Base-by-base conservation (phyloP, 2,113 vertebrate genomes). In the Corythornis vintsioides region DNA sequence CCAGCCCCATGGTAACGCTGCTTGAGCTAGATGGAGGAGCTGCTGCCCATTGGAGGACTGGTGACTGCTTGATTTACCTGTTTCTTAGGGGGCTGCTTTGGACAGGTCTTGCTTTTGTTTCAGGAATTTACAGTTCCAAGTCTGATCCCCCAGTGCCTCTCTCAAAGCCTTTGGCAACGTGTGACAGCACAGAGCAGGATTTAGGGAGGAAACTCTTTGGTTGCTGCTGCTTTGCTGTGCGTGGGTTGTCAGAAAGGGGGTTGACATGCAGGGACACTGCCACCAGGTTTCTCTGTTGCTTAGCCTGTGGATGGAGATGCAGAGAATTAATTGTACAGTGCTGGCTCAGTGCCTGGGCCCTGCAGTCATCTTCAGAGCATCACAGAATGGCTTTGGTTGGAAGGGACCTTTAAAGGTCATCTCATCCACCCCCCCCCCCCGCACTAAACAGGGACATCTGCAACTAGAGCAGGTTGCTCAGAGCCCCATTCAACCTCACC, bases 241-340 rank as follows among this genome's bases (percentile, higher is more conserved):
- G 47, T 50, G 60, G 10, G 47, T 60, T 67, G 33, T 61, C 21
- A 55, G 31, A 29, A 75, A 38, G 53, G 40, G 25, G 6, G 15
- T 5, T 86, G 59, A 53, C 11, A 7, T 10, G 28, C 59, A 52
- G 43, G 29, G 38, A 48, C 45, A 17, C n/a, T n/a, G 53, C n/a
- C 53, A 29, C 26, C 14, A 14, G 19, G 26, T 61, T 66, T 66
- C 26, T 72, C 15, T 22, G 22, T 76, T 82, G 29, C 31, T 43
- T 33, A 60, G 22, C 35, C 26, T 50, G 26, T 38, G 47, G 47
- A 31, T 67, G 28, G 40, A 56, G n/a, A 71, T 29, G 42, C 47
- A 50, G 47, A 48, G 38, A 42, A n/a, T 11, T 7, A 33, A 55
- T 21, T 1, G 4, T 20, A 20, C 15, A 50, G 19, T 0, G 1